A percentile compares a stretch with the other conserved stretches of the same genome.
phyloP scores from a whole-genome alignment of 1,140 invertebrate species.

The Diabrotica undecimpunctata region DNA sequence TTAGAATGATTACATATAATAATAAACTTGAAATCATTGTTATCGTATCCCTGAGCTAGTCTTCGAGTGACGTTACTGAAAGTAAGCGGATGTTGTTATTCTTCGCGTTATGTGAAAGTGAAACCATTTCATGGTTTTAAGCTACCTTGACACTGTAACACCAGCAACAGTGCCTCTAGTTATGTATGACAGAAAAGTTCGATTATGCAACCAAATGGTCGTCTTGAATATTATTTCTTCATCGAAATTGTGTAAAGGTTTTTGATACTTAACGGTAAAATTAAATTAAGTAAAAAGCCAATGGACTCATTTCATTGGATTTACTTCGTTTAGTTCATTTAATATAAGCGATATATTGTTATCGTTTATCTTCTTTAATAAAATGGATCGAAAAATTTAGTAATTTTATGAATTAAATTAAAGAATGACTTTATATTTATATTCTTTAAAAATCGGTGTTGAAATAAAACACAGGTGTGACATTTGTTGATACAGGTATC shows the following conservation, averaged over 20 bases:
- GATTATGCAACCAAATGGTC: slow-evolving; percentile 4
- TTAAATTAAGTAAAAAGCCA: neutral
- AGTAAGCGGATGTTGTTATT: slow-evolving; percentile 26
- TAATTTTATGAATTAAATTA: no score
- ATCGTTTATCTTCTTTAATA: no score
- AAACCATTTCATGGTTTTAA: slow-evolving; percentile 19
- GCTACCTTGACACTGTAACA: slow-evolving; percentile 29
- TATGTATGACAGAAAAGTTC: slow-evolving; percentile 13
- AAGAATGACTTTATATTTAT: no score
- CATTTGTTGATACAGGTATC: no score
- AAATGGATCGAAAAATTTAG: no score
- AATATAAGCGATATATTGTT: no score
- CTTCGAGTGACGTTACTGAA: slow-evolving; percentile 18
- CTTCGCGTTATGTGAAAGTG: slow-evolving; percentile 28
- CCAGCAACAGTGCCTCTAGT: slow-evolving; percentile 12
- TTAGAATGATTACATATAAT: no score
- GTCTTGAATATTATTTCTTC: slow-evolving; percentile 7
- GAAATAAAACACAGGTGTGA: no score
- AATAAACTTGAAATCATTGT: no score
- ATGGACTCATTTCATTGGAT: neutral
- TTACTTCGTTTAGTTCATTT: no score
- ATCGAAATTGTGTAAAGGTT: neutral
- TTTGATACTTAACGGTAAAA: slow-evolving; percentile 9
- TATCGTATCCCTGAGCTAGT: no score
- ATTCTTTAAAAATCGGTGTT: no score